phyloP scores from a whole-genome alignment of 2,797 vertebrate genomes.

The Typhlichthys eigenmanni region DNA sequence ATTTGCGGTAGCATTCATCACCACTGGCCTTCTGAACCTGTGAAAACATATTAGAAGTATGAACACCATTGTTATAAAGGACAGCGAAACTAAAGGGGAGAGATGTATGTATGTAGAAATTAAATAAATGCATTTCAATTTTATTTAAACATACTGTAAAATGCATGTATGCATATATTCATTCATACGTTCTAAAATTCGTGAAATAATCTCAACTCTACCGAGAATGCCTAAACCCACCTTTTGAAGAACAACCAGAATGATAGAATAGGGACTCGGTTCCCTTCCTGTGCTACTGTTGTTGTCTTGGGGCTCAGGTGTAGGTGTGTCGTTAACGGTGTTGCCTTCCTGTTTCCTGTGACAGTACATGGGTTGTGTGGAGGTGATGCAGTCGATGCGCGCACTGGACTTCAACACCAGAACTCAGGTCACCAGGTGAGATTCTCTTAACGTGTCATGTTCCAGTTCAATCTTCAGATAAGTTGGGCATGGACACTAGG shows the following conservation, averaged over 20 bases:
- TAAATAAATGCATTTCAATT: no score
- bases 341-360: conserved; percentile 62
- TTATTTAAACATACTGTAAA: no score
- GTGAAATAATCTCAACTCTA: no score
- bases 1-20: no score
- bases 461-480: neutral
- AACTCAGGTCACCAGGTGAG: conserved; percentile 97
- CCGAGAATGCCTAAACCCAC: no score
- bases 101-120: no score
- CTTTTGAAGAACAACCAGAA: neutral
- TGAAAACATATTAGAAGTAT: no score
- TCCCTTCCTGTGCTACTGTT: conserved; percentile 15
- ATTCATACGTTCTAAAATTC: no score
- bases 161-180: no score
- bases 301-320: conserved; percentile 22
- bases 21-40: no score
- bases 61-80: no score
- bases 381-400: conserved; percentile 97
- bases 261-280: neutral
- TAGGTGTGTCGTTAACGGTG: conserved; percentile 42
- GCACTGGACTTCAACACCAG: conserved; percentile 96
- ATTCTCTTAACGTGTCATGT: neutral
- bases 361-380: conserved; percentile 98
- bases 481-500: neutral
- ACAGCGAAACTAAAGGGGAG: no score